These are phyloP conservation scores for Amniataba percoides DNA, from an alignment of 2,797 vertebrate species.

Conservation along the genomic window DNA sequence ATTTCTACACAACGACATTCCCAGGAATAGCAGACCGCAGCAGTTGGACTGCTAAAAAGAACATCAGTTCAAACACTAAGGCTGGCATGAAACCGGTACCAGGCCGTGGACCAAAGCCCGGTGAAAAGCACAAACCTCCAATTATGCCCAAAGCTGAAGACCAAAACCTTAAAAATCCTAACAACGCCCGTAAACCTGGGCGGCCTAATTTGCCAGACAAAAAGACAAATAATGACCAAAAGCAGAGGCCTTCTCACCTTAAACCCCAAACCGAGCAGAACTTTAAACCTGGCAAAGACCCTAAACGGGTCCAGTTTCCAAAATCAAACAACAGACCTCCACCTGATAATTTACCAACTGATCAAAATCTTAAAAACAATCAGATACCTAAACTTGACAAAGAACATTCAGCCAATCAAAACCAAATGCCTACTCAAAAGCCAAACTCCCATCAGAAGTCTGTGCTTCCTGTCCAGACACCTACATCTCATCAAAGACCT, in stretches of 20 bases:
- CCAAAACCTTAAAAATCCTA: conserved; percentile 46
- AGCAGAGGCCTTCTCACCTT: conserved; percentile 29
- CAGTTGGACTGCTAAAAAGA: conserved; percentile 41
- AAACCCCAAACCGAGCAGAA: conserved; percentile 48
- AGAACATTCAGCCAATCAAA: conserved; percentile 18
- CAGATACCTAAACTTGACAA: conserved; percentile 20
- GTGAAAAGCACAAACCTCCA: conserved; percentile 47
- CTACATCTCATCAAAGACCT: conserved; percentile 33
- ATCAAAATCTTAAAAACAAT: conserved; percentile 3
- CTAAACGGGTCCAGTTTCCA: conserved; percentile 22
- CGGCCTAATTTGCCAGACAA: conserved; percentile 33
- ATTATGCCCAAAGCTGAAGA: conserved; percentile 47
- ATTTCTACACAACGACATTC: conserved; percentile 35
- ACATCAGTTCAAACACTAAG: conserved; percentile 49
- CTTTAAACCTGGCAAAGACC: conserved; percentile 39
- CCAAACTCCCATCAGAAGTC: conserved; percentile 27
- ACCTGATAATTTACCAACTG: conserved; percentile 35
- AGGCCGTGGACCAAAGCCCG: conserved; percentile 27
- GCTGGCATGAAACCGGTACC: conserved; percentile 31
- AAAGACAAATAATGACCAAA: conserved; percentile 54
- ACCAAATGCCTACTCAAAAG: conserved; percentile 21
- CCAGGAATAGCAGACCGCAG: conserved; percentile 21
- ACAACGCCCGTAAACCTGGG: conserved; percentile 56
- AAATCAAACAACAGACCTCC: conserved; percentile 40
- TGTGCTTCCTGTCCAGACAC: conserved; percentile 34